Evolutionary conservation across 2,888 invertebrate genomes (phyloP), one percentile per base, ranked within the genome.

Genomic region (Eupsilia transversa): DNA sequence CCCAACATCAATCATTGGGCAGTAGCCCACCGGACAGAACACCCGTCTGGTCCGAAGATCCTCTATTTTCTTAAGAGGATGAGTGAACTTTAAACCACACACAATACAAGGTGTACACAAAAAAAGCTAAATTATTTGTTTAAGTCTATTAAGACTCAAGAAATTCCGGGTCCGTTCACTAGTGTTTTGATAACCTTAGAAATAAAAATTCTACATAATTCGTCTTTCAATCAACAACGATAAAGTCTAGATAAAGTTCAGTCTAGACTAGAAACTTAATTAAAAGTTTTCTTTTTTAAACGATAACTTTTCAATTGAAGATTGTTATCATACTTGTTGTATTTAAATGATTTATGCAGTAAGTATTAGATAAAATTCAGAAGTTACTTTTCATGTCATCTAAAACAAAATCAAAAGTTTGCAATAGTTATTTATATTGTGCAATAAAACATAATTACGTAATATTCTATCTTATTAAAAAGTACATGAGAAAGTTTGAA

Each of bases 181-280:
- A 38, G 43, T 64, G 5, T 30, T 46, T 63, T 49, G 5, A 27
- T 65, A 61, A 38, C 12, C 12, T 46, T 49, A 10, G 35, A 68
- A 57, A 60, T 52, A 46, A 72, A 78, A 75, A 67, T n/a, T 27
- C 49, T 20, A 49, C 4, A 38, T 49, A 56, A 70, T 63, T 72
- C 3, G 0, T 63, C 5, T 73, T 77, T 70, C 43, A 69, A 63
- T 72, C 23, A 23, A 38, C 52, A 63, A 33, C 20, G 52, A 46
- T 80, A 74, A 68, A 65, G 7, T 27, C 7, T 69, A 78, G 57
- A 77, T 71, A 74, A 77, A 74, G 27, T 56, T 27, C 49, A 72
- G 81, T 78, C 82, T 81, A 85, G 77, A 83, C 72, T 63, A 75
- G 74, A 68, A 73, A 52, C n/a, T n/a, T 14, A 14, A 56, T 56